A percentile compares a stretch with the other conserved stretches of the same genome.
phyloP scores from a whole-genome alignment of 64 coral and sea anemone genomes.

The Cladopsammia gracilis region DNA sequence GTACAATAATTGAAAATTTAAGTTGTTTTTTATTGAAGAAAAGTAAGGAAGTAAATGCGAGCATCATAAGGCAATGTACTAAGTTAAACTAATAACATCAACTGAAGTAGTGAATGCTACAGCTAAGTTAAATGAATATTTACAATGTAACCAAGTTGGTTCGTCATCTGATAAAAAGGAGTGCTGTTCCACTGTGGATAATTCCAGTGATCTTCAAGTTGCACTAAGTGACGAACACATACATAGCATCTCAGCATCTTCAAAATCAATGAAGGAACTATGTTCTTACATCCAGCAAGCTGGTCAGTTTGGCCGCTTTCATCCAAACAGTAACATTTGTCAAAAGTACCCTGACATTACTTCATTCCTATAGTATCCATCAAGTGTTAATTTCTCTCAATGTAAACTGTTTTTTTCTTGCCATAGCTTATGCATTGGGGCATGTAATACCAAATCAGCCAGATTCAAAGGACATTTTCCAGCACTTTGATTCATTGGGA shows the following conservation, averaged over 20 bases:
- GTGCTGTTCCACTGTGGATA: constrained; percentile 14
- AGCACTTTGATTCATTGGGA: constrained; percentile 19
- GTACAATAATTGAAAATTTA: background rate
- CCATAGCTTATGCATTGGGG: constrained; percentile 9
- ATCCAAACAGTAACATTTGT: constrained; percentile 60
- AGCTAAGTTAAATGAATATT: constrained; percentile 25
- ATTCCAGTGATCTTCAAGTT: constrained; percentile 14
- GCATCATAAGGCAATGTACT: too few species aligned
- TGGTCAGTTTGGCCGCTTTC: constrained; percentile 21
- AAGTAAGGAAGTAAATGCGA: too few species aligned
- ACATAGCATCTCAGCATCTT: constrained; percentile 31
- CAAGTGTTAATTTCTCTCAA: background rate
- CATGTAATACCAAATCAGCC: constrained; percentile 12
- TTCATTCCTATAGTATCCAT: constrained; percentile 35
- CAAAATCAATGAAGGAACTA: constrained; percentile 50
- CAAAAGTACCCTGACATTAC: constrained; percentile 36
- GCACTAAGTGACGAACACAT: constrained; percentile 24
- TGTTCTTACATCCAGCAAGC: constrained; percentile 50
- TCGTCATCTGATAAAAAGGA: constrained; percentile 47
- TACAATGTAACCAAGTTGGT: constrained; percentile 38
- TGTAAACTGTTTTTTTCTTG: constrained; percentile 34
- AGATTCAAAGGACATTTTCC: background rate
- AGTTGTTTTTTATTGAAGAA: too few species aligned
- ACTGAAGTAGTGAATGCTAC: too few species aligned
- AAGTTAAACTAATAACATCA: too few species aligned